phyloP scores from a whole-genome alignment of 2,797 vertebrate species.

The Eulemur coronatus region DNA sequence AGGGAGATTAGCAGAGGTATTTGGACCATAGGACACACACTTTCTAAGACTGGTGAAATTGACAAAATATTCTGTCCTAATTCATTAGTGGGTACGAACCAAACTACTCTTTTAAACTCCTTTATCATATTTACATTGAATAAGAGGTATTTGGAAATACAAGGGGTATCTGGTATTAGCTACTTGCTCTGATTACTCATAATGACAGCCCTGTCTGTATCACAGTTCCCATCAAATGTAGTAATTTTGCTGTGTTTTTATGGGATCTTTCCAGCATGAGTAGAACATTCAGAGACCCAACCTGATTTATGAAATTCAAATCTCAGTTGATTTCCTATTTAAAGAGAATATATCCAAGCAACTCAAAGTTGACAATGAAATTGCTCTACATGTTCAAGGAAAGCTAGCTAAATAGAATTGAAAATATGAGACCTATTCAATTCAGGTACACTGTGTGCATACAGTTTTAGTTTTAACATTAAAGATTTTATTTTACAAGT shows the following conservation, averaged over 20 bases:
- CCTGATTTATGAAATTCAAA: slow-evolving; percentile 55
- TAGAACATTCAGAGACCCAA: neutral
- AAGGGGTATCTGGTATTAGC: neutral
- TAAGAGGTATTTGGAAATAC: neutral
- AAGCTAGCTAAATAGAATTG: neutral
- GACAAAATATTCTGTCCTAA: neutral
- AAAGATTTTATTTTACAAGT: neutral
- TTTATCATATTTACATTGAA: neutral
- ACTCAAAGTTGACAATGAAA: slow-evolving; percentile 2
- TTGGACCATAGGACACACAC: neutral
- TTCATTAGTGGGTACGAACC: neutral
- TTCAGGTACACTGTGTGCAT: neutral
- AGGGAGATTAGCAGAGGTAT: neutral
- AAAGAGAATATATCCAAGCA: neutral
- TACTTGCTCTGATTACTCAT: neutral
- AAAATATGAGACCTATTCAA: neutral
- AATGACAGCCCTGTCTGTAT: neutral
- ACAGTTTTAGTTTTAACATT: neutral
- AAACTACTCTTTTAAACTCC: neutral
- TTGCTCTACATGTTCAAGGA: neutral
- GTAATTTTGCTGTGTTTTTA: neutral
- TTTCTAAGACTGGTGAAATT: neutral
- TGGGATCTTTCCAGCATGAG: neutral
- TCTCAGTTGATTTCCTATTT: slow-evolving; percentile 10
- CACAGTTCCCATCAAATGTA: neutral